phyloP scores from a whole-genome alignment of 2,113 vertebrate genomes.

The Hemibagrus wyckioides region DNA sequence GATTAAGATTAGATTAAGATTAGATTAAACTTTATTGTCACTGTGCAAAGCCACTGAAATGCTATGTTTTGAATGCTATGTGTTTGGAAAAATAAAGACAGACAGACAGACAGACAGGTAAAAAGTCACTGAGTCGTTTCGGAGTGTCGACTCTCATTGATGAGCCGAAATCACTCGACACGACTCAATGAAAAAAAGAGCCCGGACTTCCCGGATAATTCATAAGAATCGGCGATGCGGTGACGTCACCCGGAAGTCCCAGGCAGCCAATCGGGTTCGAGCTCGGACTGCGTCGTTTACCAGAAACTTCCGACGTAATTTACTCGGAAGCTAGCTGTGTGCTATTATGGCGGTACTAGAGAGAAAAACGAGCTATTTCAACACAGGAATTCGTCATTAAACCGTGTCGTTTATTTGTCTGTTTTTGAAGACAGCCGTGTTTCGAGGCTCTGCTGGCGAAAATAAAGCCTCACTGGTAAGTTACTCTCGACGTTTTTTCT shows the following conservation, averaged over 20 bases:
- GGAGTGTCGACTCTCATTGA: not conserved
- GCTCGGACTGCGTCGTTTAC: conserved; percentile 11
- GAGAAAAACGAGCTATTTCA: not conserved
- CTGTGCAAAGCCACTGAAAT: too few species aligned
- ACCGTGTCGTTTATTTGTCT: not conserved
- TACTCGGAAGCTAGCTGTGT: conserved; percentile 8
- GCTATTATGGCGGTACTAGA: not conserved
- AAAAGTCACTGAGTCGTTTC: too few species aligned
- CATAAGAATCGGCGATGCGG: not conserved
- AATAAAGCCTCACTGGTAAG: conserved; percentile 15
- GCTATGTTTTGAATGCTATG: not conserved
- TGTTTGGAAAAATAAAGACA: not conserved
- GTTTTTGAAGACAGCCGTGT: not conserved
- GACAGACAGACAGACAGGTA: not conserved
- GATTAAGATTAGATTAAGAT: too few species aligned
- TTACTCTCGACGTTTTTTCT: conserved; percentile 35
- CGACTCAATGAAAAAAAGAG: not conserved
- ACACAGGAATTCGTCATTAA: not conserved
- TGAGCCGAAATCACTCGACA: not conserved
- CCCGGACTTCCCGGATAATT: not conserved
- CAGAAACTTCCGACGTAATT: not conserved
- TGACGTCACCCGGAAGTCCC: not conserved
- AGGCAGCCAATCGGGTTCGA: conserved; percentile 30
- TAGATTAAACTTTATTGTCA: too few species aligned
- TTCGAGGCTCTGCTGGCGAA: not conserved